Evolutionary conservation across 1,140 invertebrate genomes (phyloP).

Genomic region (Trachymyrmex septentrionalis): DNA sequence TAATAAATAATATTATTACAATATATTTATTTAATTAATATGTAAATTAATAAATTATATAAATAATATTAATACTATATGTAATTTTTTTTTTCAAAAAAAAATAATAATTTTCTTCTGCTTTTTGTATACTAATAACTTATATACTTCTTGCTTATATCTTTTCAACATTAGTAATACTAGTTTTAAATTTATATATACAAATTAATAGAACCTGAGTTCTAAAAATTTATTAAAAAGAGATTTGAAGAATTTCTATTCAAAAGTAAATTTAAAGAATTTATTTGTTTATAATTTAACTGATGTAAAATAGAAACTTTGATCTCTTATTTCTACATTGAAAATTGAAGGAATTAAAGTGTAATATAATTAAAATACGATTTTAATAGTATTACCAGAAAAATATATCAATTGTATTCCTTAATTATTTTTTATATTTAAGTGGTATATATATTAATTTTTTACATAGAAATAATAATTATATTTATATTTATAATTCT

Average conservation of each 20-base stretch:
- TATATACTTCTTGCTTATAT: not conserved
- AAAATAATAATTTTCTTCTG: not conserved
- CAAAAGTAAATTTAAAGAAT: not conserved
- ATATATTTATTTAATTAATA: too few relatives aligned
- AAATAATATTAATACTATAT: not conserved
- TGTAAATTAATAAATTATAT: slow-evolving; percentile 6
- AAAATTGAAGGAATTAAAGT: not conserved
- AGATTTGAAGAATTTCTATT: not conserved
- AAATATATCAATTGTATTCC: not conserved
- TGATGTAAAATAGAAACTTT: not conserved
- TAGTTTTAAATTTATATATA: not conserved
- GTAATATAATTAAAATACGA: not conserved
- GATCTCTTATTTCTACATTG: not conserved
- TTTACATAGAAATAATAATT: not conserved
- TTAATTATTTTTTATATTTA: not conserved
- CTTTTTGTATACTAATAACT: not conserved
- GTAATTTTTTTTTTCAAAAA: not conserved
- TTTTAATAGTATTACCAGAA: not conserved
- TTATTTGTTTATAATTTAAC: not conserved
- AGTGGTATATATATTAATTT: not conserved
- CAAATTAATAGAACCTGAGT: not conserved
- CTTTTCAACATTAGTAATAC: not conserved
- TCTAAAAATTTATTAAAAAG: not conserved
- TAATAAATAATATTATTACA: not conserved
- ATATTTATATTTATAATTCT: not conserved